These are phyloP conservation scores for Nemotelus nigrinus DNA, from an alignment of 2,888 invertebrate genomes.

Conservation along the genomic window DNA sequence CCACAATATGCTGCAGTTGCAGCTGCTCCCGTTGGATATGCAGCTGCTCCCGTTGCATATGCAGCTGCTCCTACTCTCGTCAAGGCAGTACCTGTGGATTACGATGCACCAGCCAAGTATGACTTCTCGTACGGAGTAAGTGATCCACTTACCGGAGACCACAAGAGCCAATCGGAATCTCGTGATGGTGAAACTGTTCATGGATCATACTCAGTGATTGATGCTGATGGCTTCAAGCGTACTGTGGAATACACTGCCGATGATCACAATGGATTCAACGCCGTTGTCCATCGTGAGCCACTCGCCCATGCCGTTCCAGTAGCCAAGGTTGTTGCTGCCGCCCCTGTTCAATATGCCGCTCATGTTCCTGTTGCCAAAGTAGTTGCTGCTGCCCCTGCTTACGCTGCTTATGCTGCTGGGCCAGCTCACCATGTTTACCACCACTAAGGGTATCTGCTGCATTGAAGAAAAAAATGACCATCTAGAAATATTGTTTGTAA, in stretches of 20 bases:
- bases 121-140: slow-evolving; percentile 67
- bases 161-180: slow-evolving; percentile 67
- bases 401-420: not conserved
- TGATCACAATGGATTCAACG: slow-evolving; percentile 68
- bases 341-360: slow-evolving; percentile 49
- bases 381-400: not conserved
- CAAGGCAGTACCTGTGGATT: slow-evolving; percentile 39
- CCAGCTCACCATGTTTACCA: slow-evolving; percentile 37
- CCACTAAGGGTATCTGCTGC: slow-evolving; percentile 3
- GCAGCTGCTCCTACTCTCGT: slow-evolving; percentile 24
- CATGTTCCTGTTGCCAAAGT: not conserved
- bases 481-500: slow-evolving; percentile 21
- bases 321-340: slow-evolving; percentile 47
- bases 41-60: slow-evolving; percentile 20
- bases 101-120: slow-evolving; percentile 61
- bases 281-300: slow-evolving; percentile 67
- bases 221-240: slow-evolving; percentile 68
- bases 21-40: not conserved
- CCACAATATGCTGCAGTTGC: slow-evolving; percentile 21
- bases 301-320: slow-evolving; percentile 53
- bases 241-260: slow-evolving; percentile 69
- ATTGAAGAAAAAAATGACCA: slow-evolving; percentile 3
- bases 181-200: slow-evolving; percentile 67
- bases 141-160: slow-evolving; percentile 67
- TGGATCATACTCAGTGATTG: slow-evolving; percentile 67